Evolutionary conservation across 2,888 invertebrate genomes (phyloP).

Genomic region (Drosophila quasianomalipes): DNA sequence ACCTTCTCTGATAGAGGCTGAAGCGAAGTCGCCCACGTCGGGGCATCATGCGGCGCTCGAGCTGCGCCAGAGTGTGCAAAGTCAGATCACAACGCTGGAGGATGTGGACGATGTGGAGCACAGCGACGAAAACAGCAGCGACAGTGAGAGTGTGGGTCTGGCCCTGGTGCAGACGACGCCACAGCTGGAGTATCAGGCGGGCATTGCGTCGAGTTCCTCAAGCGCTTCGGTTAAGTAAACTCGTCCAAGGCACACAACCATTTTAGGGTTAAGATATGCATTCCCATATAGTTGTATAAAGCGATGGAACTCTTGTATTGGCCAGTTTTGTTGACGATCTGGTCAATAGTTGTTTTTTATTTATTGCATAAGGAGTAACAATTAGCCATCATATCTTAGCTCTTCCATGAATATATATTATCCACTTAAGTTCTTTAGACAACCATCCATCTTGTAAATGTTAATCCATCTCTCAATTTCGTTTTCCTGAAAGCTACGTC

Average conservation of each 20-base stretch:
- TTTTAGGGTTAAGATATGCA: constrained; percentile 36
- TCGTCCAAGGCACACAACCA: constrained; percentile 30
- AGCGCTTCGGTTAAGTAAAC: constrained; percentile 73
- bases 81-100: constrained; percentile 79
- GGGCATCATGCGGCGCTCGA: constrained; percentile 65
- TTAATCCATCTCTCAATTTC: constrained; percentile 32
- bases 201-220: constrained; percentile 63
- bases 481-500: constrained; percentile 61
- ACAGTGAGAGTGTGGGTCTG: constrained; percentile 60
- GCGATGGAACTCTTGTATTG: constrained; percentile 17
- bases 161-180: constrained; percentile 65
- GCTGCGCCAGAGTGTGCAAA: constrained; percentile 74
- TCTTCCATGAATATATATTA: constrained; percentile 65
- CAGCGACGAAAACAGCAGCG: constrained; percentile 51
- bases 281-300: constrained; percentile 23
- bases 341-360: constrained; percentile 8
- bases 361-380: constrained; percentile 45
- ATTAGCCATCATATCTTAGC: constrained; percentile 70
- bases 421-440: constrained; percentile 21
- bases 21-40: constrained; percentile 26
- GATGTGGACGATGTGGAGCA: constrained; percentile 69
- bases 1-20: constrained; percentile 64
- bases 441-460: constrained; percentile 57
- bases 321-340: constrained; percentile 10
- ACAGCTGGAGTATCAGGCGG: constrained; percentile 59